phyloP scores from a whole-genome alignment of 2,797 vertebrate species.

The Diplodus sargus region DNA sequence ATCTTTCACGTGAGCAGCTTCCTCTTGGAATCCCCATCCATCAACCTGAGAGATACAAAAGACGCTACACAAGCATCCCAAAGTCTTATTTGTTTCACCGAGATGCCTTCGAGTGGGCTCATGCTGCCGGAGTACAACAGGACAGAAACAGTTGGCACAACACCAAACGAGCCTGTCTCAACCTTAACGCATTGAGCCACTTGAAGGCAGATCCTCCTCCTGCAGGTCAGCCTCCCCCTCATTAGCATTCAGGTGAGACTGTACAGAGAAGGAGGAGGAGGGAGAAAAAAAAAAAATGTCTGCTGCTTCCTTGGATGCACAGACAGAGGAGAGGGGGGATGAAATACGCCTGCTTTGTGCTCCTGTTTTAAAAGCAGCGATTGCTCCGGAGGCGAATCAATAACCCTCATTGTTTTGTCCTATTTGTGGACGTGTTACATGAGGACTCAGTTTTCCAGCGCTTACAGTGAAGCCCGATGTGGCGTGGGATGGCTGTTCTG shows the following conservation, averaged over 20 bases:
- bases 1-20: not conserved
- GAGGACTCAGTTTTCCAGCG: conserved; percentile 51
- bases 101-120: no score
- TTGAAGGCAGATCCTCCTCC: conserved; percentile 30
- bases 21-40: not conserved
- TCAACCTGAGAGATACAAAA: not conserved
- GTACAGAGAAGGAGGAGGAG: not conserved
- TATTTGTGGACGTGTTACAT: conserved; percentile 55
- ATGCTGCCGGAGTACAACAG: not conserved
- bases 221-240: conserved; percentile 48
- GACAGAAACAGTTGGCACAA: conserved; percentile 6
- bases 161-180: conserved; percentile 2
- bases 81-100: not conserved
- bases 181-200: conserved; percentile 15
- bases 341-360: conserved; percentile 23
- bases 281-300: not conserved
- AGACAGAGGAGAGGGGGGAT: conserved; percentile 22
- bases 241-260: conserved; percentile 74
- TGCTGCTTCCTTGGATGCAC: conserved; percentile 8
- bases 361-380: conserved; percentile 14
- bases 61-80: not conserved
- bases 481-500: conserved; percentile 31
- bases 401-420: conserved; percentile 38
- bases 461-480: conserved; percentile 47
- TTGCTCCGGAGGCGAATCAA: conserved; percentile 55